Base-by-base conservation (phyloP, 2,888 invertebrate genomes). In the Keiferia lycopersicella region DNA sequence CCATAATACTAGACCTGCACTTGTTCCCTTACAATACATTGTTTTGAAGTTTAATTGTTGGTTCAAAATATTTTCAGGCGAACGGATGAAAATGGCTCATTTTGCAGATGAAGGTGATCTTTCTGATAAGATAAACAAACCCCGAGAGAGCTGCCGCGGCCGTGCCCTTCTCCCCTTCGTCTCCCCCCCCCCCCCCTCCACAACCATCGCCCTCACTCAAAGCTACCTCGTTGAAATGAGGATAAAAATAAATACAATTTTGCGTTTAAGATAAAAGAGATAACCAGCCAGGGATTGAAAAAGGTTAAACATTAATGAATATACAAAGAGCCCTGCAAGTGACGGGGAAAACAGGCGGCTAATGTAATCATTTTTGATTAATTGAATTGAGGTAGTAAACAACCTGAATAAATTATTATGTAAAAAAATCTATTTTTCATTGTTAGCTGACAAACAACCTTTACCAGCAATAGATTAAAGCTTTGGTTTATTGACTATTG, bases 161-260 rank as follows among this genome's bases (percentile, higher is more conserved):
- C 45, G 10, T n/a, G 20, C 50, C 50, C 20, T 11, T 11, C 20
- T 50, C 50, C 50, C 50, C 26, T 26, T 3, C 51, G 2, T 4
- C 51, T 26, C 6, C 26, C 11, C 12, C 50, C 50, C 12, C 6
- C 8, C 11, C 18, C 50, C 50, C 18, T 53, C 22, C 26, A 1
- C 12, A 26, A 11, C 51, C 51, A 14, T 22, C 34, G 16, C 34
- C 59, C 64, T 62, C 65, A 67, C 64, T 62, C 48, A 48, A 58
- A 30, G 58, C 61, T 63, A 66, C 62, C 65, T 65, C 57, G 68
- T 61, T 50, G 64, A 53, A 61, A 57, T 62, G 64, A 34, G 58
- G 56, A 64, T 64, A 72, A 76, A 76, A 78, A 75, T 76, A 78
- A 78, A 78, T 72, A 72, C 67, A 64, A 67, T 67, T 67, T 64